phyloP scores from a whole-genome alignment of 2,888 invertebrate species.

The Chironomus tentans region DNA sequence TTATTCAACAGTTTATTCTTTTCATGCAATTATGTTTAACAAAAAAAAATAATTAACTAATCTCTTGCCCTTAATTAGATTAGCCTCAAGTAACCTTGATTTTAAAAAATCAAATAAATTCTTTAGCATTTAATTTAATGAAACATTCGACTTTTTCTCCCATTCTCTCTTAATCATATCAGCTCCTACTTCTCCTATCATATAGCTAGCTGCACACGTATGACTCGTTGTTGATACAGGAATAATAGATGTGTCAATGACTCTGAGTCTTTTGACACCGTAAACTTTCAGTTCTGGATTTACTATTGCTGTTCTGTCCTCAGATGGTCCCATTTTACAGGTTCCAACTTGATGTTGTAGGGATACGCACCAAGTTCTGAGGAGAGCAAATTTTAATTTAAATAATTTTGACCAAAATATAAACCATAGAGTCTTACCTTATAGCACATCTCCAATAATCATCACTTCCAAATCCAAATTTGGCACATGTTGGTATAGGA shows the following conservation, averaged over 20 bases:
- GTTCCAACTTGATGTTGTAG: constrained; percentile 59
- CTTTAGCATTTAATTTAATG: too few species aligned
- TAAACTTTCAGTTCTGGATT: constrained; percentile 53
- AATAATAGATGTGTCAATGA: constrained; percentile 60
- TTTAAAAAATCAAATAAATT: too few species aligned
- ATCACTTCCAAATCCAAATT: constrained; percentile 47
- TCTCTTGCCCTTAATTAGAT: too few species aligned
- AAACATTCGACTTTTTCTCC: constrained; percentile 31
- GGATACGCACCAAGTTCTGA: constrained; percentile 49
- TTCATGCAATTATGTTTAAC: too few species aligned
- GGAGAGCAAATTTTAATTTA: constrained; percentile 32
- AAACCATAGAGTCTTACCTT: constrained; percentile 31
- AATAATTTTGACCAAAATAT: constrained; percentile 40
- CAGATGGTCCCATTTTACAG: constrained; percentile 59
- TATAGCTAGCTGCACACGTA: constrained; percentile 56
- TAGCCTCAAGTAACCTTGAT: too few species aligned
- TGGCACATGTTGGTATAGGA: constrained; percentile 45
- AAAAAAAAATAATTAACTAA: too few species aligned
- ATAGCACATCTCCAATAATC: constrained; percentile 64
- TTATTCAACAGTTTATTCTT: too few species aligned
- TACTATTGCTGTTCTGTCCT: constrained; percentile 55
- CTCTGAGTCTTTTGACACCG: constrained; percentile 52
- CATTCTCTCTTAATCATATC: constrained; percentile 53
- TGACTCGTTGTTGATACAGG: constrained; percentile 57
- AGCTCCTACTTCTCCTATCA: constrained; percentile 63